Evolutionary conservation across 2,888 invertebrate species (phyloP).

Genomic region (Melipona beecheii): DNA sequence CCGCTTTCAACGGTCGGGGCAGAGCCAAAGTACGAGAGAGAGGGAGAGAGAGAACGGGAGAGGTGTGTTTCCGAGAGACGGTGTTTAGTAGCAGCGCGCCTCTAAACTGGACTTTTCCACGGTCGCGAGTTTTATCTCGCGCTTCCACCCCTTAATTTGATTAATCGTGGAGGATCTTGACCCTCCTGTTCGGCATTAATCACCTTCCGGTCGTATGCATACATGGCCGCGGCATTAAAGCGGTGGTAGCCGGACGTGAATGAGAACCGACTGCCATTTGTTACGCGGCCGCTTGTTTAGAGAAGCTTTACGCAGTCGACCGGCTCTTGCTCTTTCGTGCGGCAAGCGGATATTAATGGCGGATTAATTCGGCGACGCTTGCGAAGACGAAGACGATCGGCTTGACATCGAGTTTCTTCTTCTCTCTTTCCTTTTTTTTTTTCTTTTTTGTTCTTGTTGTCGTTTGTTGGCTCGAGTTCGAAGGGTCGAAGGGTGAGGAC

Average conservation of each 20-base stretch:
- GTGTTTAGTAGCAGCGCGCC: slow-evolving; percentile 36
- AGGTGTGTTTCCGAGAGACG: neutral
- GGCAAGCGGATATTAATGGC: slow-evolving; percentile 80
- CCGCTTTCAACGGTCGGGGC: slow-evolving; percentile 73
- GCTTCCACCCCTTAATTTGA: slow-evolving; percentile 83
- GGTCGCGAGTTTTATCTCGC: slow-evolving; percentile 82
- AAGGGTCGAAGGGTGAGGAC: neutral
- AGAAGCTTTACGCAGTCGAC: slow-evolving; percentile 82
- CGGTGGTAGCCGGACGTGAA: slow-evolving; percentile 55
- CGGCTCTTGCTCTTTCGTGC: slow-evolving; percentile 72
- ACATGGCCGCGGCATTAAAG: slow-evolving; percentile 81
- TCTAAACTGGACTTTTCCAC: slow-evolving; percentile 77
- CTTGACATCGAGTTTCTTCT: neutral
- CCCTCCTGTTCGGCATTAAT: slow-evolving; percentile 81
- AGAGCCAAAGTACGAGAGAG: too few species aligned
- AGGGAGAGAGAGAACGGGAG: neutral
- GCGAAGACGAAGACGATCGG: slow-evolving; percentile 23
- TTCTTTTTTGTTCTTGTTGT: slow-evolving; percentile 1
- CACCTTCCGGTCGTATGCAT: slow-evolving; percentile 82
- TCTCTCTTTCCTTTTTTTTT: neutral
- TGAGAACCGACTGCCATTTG: slow-evolving; percentile 78
- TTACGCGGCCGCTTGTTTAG: slow-evolving; percentile 82
- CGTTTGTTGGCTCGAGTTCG: neutral
- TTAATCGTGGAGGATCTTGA: slow-evolving; percentile 83
- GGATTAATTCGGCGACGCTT: slow-evolving; percentile 82